Evolutionary conservation across 2,113 vertebrate species (phyloP).

Genomic region (Ctenomys sociabilis): DNA sequence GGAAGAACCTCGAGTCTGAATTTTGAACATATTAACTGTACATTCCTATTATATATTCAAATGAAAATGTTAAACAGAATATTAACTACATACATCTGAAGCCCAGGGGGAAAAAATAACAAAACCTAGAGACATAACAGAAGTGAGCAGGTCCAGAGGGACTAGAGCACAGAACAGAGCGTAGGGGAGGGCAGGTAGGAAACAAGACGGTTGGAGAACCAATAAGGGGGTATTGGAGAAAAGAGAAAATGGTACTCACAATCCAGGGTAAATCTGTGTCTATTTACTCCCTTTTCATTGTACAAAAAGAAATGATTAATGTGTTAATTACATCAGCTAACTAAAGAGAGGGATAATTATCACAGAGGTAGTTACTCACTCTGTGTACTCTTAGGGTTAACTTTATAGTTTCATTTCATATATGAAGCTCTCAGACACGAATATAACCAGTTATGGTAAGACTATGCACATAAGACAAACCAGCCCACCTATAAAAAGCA

Average conservation of each 20-base stretch:
- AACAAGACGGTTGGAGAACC: not conserved
- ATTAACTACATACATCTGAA: not conserved
- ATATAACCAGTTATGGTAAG: not conserved
- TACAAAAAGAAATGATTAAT: conserved; percentile 22
- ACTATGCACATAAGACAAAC: conserved; percentile 19
- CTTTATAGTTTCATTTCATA: conserved; percentile 4
- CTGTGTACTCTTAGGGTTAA: not conserved
- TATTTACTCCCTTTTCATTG: not conserved
- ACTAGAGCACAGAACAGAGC: not conserved
- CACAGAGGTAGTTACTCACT: not conserved
- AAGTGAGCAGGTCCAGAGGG: not conserved
- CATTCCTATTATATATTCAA: not conserved
- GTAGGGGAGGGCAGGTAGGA: not conserved
- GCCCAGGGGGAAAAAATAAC: not conserved
- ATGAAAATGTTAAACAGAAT: not conserved
- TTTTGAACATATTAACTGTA: not conserved
- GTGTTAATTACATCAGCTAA: not conserved
- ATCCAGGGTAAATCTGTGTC: not conserved
- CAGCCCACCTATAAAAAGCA: not conserved
- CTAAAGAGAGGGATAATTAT: not conserved
- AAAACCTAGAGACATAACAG: conserved; percentile 40
- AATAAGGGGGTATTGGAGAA: not conserved
- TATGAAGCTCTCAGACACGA: not conserved
- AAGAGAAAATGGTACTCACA: not conserved
- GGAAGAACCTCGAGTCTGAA: not conserved